These are phyloP conservation scores for Agelastica alni DNA, from an alignment of 2,888 invertebrate species.

Conservation along the genomic window DNA sequence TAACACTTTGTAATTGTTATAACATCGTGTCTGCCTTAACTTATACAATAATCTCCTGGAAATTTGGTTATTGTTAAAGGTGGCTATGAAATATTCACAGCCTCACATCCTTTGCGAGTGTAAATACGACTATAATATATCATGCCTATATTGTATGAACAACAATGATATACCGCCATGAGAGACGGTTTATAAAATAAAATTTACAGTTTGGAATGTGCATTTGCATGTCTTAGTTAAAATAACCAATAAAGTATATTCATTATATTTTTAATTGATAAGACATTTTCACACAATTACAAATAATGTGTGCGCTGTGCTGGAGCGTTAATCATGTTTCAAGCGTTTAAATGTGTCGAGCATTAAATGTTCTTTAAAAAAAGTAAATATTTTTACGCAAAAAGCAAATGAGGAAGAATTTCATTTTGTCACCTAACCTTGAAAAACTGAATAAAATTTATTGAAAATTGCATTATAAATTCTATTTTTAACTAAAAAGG, in stretches of 20 bases:
- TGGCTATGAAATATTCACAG: constrained; percentile 17
- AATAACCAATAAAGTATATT: neutral
- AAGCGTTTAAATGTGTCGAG: too few relatives aligned
- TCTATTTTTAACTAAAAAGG: too few relatives aligned
- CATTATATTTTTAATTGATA: too few relatives aligned
- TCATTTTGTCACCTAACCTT: too few relatives aligned
- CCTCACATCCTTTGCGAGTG: constrained; percentile 30
- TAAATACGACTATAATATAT: constrained; percentile 43
- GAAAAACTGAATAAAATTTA: too few relatives aligned
- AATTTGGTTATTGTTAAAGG: constrained; percentile 32
- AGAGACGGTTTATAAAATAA: constrained; percentile 45
- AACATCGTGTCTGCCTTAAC: constrained; percentile 8
- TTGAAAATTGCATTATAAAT: too few relatives aligned
- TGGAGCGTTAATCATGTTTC: too few relatives aligned
- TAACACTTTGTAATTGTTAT: constrained; percentile 17
- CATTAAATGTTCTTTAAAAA: too few relatives aligned
- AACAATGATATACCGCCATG: constrained; percentile 46
- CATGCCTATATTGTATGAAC: constrained; percentile 46
- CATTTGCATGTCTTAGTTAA: constrained; percentile 35
- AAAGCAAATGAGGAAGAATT: too few relatives aligned
- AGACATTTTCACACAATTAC: too few relatives aligned
- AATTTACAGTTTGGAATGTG: constrained; percentile 44
- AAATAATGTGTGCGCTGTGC: too few relatives aligned
- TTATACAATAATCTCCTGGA: constrained; percentile 23
- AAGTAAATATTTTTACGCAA: too few relatives aligned